These are phyloP conservation scores for Hippasteria phrygiana DNA, from an alignment of 53 echinoderm and acorn worm species.

Conservation along the genomic window DNA sequence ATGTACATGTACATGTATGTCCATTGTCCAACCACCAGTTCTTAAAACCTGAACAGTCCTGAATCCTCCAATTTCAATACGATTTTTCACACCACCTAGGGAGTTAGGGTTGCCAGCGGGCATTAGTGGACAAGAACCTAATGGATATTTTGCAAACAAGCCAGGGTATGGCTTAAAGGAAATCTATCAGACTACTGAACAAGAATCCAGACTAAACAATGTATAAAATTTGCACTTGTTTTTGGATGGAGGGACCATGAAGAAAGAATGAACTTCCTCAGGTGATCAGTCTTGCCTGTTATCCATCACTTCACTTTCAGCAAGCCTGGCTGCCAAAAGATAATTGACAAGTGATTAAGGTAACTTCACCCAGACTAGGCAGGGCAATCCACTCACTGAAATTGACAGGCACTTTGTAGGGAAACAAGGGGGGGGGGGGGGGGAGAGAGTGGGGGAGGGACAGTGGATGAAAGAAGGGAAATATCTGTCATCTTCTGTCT, in stretches of 20 bases:
- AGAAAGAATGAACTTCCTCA: too few species aligned
- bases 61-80: too few species aligned
- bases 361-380: not conserved
- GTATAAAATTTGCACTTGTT: not conserved
- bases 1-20: too few species aligned
- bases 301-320: slow-evolving; percentile 22
- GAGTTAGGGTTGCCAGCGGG: too few species aligned
- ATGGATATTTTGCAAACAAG: slow-evolving; percentile 55
- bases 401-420: slow-evolving; percentile 19
- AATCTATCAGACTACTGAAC: slow-evolving; percentile 31
- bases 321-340: slow-evolving; percentile 23
- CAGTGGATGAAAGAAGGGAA: not conserved
- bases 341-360: slow-evolving; percentile 45
- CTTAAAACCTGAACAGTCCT: too few species aligned
- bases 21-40: too few species aligned
- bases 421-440: not conserved
- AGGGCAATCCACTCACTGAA: slow-evolving; percentile 16
- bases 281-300: not conserved
- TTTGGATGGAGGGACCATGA: not conserved
- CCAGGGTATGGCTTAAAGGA: slow-evolving; percentile 37
- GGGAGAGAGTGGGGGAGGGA: not conserved
- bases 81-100: too few species aligned
- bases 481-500: not conserved
- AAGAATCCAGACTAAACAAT: slow-evolving; percentile 29
- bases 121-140: not conserved